Base-by-base conservation (phyloP, 2,888 invertebrate species). In the Caenorhabditis sp. region DNA sequence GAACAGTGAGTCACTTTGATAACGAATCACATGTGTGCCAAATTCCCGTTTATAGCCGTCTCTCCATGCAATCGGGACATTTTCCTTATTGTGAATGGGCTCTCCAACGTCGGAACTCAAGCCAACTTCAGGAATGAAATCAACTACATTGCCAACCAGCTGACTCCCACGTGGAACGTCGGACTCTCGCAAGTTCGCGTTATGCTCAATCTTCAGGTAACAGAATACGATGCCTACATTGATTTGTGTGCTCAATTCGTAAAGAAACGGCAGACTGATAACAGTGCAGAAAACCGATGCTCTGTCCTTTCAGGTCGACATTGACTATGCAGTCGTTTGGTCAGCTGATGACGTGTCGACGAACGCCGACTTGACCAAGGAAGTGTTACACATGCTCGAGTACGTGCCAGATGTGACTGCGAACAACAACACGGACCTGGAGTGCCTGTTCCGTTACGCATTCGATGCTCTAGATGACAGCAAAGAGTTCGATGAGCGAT, bases 381-480 rank as follows among this genome's bases (percentile, higher is more conserved):
- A 78, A 43, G 66, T 83, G 35, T 66, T 71, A 22, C 48, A 55
- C 6, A 74, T 84, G 52, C 35, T 72, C 20, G 75, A 74, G 2
- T 71, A 83, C 59, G 76, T 82, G 26, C 80, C 80, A 6, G 77
- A 83, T 63, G 81, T 83, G 2, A 62, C 70, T 24, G 30, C 52
- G 7, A 80, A 82, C 63, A 83, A 82, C 41, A 78, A 74, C 41
- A 71, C 76, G 1, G 81, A 81, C 61, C 62, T 82, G 15, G 81
- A 81, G 45, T 72, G 80, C n/a, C 50, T 84, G n/a, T 84, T 84
- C 82, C 80, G 82, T 8, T 84, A 84, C 73, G 68, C 75, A 9
- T 78, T 70, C 41, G 71, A 72, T 24, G 80, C 59, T 15, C 26
- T 80, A n/a, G 70, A 48, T 27, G 70, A 59, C n/a, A 26, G 22